Base-by-base conservation (phyloP, 1,140 invertebrate genomes). In the Subanguina moxae region DNA sequence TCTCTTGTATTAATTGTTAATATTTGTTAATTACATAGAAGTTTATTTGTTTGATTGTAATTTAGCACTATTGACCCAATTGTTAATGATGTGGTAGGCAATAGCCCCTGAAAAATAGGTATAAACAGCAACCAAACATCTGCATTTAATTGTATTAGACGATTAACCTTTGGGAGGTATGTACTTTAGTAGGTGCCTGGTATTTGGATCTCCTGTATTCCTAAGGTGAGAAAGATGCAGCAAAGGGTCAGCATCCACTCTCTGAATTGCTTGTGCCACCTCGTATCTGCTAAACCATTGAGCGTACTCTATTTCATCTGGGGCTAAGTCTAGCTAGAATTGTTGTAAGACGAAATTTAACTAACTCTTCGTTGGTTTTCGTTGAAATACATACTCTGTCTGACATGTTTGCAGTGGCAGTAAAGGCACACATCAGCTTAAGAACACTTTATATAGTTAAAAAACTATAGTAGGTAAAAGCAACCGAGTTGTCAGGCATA, bases 251-350 rank as follows among this genome's bases (percentile, higher is more conserved):
- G 65, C 13, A 23, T 69, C 67, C 1, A 84, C 76, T 45, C 78
- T 70, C 1, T 81, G 62, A 9, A 84, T 30, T 8, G 84, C 84
- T 23, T 67, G 68, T 28, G 62, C 52, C 0, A 87, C 79, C 75
- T 87, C 84, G 11, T 82, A 71, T 46, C 84, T 78, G 1, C 80
- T 72, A 76, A 88, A 88, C 87, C 87, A 88, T 30, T 77, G 75
- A 5, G 85, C 87, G 72, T 85, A 84, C 74, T 87, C 86, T 32
- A 88, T 72, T 76, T 88, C 87, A 27, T 83, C 79, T 56, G 83
- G 76, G 73, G 86, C 85, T 30, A 87, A 76, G n/a, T 78, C 72
- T 11, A 85, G 68, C 86, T 87, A 72, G 61, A n/a, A n/a, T n/a
- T n/a, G n/a, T n/a, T n/a, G n/a, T n/a, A n/a, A n/a, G n/a, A n/a